Percentiles rank a stretch among this genome's conserved stretches.
Evolutionary conservation across 2,113 vertebrate species (phyloP).

Genomic region (Toxotes jaculatrix): DNA sequence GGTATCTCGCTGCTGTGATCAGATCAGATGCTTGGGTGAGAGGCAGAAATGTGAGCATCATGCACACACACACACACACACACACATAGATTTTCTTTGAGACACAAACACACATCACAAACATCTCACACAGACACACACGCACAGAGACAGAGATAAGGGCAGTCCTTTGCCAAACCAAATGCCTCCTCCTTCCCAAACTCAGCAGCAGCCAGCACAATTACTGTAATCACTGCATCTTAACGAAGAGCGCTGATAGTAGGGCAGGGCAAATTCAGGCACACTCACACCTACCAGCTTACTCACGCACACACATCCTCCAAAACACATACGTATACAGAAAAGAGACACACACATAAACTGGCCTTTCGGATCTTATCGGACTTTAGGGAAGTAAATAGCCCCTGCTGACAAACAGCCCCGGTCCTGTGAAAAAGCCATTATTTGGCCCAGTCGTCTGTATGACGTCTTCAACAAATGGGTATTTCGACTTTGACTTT

Average conservation of each 20-base stretch:
- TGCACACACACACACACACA: conserved; percentile 19
- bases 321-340: neutral
- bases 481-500: conserved; percentile 43
- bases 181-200: conserved; percentile 35
- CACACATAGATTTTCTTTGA: neutral
- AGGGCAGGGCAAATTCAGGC: conserved; percentile 39
- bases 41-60: conserved; percentile 36
- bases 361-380: conserved; percentile 52
- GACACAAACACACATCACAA: neutral
- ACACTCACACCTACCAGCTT: conserved; percentile 29
- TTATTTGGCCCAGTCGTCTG: conserved; percentile 54
- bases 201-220: conserved; percentile 68
- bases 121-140: conserved; percentile 29
- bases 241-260: conserved; percentile 68
- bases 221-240: conserved; percentile 77
- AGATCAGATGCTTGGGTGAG: conserved; percentile 37
- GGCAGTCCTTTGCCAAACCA: conserved; percentile 45
- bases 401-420: conserved; percentile 47
- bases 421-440: conserved; percentile 41
- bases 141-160: conserved; percentile 49
- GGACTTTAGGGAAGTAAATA: conserved; percentile 48
- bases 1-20: conserved; percentile 52
- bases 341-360: neutral
- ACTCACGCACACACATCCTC: conserved; percentile 35
- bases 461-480: conserved; percentile 38